Percentiles rank a stretch among this genome's conserved stretches.
These are phyloP conservation scores for Xenotilapia flavipinnis DNA, from an alignment of 2,113 vertebrate genomes.

Conservation along the genomic window DNA sequence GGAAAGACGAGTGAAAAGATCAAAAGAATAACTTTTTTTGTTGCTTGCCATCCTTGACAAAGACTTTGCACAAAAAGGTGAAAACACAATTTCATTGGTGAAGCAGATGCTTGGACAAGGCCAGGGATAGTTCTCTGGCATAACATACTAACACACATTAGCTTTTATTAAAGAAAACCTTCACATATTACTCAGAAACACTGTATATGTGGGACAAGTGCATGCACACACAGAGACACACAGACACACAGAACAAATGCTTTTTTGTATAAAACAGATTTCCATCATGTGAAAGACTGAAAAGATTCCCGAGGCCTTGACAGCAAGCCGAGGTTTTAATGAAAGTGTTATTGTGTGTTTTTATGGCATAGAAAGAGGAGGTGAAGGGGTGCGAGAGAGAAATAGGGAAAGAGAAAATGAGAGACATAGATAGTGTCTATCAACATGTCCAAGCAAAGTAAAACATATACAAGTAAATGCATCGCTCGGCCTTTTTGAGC, in stretches of 20 bases:
- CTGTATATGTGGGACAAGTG: background rate
- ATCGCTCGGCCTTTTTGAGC: background rate
- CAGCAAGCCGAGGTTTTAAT: background rate
- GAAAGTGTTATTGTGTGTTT: background rate
- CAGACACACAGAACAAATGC: background rate
- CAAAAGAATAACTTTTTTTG: background rate
- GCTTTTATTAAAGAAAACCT: background rate
- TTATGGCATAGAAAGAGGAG: background rate
- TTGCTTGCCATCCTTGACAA: background rate
- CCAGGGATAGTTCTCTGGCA: background rate
- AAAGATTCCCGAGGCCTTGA: conserved; percentile 20
- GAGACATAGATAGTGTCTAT: background rate
- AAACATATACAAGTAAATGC: background rate
- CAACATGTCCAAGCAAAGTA: background rate
- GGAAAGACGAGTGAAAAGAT: background rate
- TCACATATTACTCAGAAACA: background rate
- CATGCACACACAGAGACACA: background rate
- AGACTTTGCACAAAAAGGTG: background rate
- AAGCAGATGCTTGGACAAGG: conserved; percentile 21
- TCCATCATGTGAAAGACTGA: background rate
- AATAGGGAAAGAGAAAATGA: background rate
- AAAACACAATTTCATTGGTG: background rate
- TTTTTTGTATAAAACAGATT: conserved; percentile 6
- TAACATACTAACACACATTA: background rate
- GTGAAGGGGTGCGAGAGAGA: background rate